These are phyloP conservation scores for Siderastrea radians DNA, from an alignment of 92 coral and sea anemone genomes.

Conservation along the genomic window DNA sequence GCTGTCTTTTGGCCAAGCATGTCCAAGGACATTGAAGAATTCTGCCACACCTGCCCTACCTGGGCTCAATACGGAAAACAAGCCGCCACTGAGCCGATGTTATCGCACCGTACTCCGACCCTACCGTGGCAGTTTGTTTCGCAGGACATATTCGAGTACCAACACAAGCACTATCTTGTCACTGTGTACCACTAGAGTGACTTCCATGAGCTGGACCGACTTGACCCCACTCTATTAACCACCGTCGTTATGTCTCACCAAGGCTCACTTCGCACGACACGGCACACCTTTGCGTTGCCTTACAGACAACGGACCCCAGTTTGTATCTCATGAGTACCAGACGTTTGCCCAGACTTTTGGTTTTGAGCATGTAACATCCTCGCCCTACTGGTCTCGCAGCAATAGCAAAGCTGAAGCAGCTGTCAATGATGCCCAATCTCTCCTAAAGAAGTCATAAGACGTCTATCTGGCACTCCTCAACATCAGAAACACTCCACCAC, in stretches of 20 bases:
- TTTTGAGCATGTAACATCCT: conserved; percentile 33
- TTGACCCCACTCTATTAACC: conserved; percentile 22
- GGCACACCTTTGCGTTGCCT: conserved; percentile 26
- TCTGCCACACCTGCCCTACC: conserved; percentile 27
- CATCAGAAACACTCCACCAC: conserved; percentile 21
- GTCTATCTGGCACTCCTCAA: conserved; percentile 21
- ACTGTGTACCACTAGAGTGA: conserved; percentile 17
- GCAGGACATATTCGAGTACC: conserved; percentile 16
- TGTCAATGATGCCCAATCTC: conserved; percentile 10
- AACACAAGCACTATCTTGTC: conserved; percentile 25
- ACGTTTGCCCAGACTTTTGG: conserved; percentile 12
- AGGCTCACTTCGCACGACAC: conserved; percentile 44
- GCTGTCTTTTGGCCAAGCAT: conserved; percentile 40
- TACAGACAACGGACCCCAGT: conserved; percentile 10
- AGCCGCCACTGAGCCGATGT: conserved; percentile 27
- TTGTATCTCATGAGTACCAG: neutral
- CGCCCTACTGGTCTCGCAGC: conserved; percentile 51
- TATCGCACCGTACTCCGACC: conserved; percentile 13
- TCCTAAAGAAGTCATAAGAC: conserved; percentile 21
- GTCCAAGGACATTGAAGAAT: conserved; percentile 35
- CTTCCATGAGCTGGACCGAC: conserved; percentile 1
- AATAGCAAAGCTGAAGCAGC: conserved; percentile 12
- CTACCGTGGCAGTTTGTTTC: conserved; percentile 40
- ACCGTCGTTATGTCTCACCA: conserved; percentile 23
- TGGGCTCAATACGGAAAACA: conserved; percentile 1